phyloP scores from a whole-genome alignment of 2,113 vertebrate genomes.

The Aythya baeri region DNA sequence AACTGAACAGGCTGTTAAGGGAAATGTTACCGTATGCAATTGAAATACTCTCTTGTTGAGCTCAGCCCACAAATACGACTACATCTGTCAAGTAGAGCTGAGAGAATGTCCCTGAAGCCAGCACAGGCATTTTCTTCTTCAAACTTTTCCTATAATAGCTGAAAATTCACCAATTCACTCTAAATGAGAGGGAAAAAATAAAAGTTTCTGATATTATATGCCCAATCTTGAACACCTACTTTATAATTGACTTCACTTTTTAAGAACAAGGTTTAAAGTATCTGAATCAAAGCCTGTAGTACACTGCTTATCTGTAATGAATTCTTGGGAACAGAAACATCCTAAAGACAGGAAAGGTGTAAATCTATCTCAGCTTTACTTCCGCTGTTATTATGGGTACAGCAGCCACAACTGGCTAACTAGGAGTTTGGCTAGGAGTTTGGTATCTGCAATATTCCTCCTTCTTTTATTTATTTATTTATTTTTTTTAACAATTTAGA shows the following conservation, averaged over 20 bases:
- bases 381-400: neutral
- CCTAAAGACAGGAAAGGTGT: neutral
- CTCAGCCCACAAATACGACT: neutral
- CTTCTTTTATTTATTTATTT: neutral
- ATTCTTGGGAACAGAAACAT: neutral
- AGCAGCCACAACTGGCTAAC: neutral
- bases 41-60: neutral
- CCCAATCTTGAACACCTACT: neutral
- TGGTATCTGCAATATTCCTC: neutral
- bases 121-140: neutral
- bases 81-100: neutral
- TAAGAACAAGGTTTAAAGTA: rapidly evolving
- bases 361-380: neutral
- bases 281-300: neutral
- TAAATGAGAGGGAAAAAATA: rapidly evolving
- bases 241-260: neutral
- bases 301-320: neutral
- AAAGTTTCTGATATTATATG: neutral
- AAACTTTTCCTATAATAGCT: neutral
- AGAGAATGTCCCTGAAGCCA: neutral
- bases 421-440: neutral
- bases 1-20: neutral
- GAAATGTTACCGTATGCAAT: neutral
- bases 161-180: neutral
- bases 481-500: neutral